Evolutionary conservation across 2,113 vertebrate genomes (phyloP).

Genomic region (Chionis minor): DNA sequence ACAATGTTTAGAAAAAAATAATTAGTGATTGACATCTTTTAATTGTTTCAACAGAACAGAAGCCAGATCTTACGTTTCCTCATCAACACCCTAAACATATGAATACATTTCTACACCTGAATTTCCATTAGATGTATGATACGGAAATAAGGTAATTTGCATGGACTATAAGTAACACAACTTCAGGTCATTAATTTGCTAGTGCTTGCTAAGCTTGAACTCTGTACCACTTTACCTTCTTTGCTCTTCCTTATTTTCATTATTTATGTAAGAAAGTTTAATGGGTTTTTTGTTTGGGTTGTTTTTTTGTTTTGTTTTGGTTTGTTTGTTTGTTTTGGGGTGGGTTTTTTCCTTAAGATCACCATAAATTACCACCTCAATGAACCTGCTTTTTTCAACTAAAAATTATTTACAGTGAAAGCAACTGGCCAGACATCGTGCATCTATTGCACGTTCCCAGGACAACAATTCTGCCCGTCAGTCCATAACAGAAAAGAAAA

Average conservation of each 20-base stretch:
- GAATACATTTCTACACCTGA: background rate
- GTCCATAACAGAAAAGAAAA: background rate
- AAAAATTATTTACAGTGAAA: background rate
- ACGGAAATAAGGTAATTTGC: background rate
- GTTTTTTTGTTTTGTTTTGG: background rate
- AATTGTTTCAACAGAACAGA: background rate
- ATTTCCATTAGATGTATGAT: background rate
- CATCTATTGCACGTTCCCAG: background rate
- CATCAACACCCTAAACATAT: background rate
- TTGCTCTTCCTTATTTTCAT: background rate
- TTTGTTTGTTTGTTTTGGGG: too few species aligned
- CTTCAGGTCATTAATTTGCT: background rate
- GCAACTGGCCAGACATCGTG: background rate
- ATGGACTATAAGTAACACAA: background rate
- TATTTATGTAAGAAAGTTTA: background rate
- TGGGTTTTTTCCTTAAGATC: background rate
- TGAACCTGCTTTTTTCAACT: background rate
- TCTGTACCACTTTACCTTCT: background rate
- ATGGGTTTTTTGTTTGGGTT: too few species aligned
- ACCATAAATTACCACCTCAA: background rate
- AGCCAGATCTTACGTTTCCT: background rate
- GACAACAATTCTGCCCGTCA: background rate
- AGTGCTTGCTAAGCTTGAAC: background rate
- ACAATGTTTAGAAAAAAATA: background rate
- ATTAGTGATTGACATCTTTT: background rate